Conservation (phyloP, 2,797 vertebrate genomes). For the Nyctibius grandis region DNA sequence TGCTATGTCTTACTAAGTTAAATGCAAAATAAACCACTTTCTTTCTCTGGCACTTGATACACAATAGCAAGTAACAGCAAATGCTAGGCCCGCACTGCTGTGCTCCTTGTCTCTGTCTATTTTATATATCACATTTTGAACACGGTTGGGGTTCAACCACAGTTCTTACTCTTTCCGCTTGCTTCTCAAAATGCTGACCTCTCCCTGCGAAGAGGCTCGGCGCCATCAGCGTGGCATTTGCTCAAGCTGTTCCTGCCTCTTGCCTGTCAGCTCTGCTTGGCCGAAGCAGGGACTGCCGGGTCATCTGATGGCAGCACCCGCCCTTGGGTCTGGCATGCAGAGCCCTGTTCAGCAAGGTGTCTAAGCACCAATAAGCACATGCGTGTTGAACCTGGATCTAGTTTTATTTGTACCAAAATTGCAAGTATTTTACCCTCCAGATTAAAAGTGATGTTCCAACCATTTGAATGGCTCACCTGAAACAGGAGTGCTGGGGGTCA, state of each 20-base stretch:
- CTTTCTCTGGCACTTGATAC: neutral
- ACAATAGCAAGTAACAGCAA: neutral
- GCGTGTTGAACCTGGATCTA: neutral
- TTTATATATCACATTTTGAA: neutral
- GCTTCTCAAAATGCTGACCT: neutral
- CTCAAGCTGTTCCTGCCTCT: neutral
- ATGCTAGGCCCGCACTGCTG: neutral
- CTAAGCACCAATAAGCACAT: neutral
- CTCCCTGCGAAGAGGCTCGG: neutral
- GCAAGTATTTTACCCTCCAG: neutral
- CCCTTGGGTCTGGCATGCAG: neutral
- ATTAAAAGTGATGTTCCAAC: neutral
- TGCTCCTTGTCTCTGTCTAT: neutral
- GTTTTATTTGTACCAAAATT: neutral
- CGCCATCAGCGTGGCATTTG: rapidly evolving
- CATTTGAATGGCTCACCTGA: rapidly evolving
- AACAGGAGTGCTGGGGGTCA: neutral
- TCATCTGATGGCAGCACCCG: neutral
- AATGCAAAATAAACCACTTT: neutral
- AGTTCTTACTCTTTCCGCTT: neutral
- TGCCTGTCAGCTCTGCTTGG: neutral
- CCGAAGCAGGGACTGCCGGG: neutral
- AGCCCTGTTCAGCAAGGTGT: neutral
- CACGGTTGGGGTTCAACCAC: neutral
- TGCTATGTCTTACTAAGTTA: neutral